phyloP scores from a whole-genome alignment of 1,140 invertebrate species.

The Drosophila tani region DNA sequence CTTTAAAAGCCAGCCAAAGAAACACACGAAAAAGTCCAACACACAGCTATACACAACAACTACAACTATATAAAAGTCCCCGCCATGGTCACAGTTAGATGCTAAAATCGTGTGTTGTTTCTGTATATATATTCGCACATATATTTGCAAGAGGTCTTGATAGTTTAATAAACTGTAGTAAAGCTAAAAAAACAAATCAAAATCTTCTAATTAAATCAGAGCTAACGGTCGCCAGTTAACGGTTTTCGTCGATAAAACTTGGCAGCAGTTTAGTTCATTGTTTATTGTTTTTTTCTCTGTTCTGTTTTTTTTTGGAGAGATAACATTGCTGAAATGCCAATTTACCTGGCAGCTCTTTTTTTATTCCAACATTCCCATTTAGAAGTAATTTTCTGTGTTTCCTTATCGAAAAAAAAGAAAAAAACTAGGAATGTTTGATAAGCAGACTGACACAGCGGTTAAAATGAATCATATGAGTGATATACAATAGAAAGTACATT shows the following conservation, averaged over 20 bases:
- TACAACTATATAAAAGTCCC: conserved; percentile 22
- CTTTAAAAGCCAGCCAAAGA: conserved; percentile 29
- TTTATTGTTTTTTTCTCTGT: not conserved
- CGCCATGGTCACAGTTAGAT: conserved; percentile 32
- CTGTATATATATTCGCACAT: not conserved
- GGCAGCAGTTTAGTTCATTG: conserved; percentile 4
- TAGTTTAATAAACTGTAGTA: conserved; percentile 33
- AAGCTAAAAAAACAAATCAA: not conserved
- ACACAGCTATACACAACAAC: not conserved
- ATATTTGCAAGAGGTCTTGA: conserved; percentile 5
- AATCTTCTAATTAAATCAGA: conserved; percentile 56
- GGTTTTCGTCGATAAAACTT: conserved; percentile 19
- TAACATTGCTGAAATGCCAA: conserved; percentile 18
- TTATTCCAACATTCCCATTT: conserved; percentile 33
- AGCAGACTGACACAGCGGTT: conserved; percentile 24
- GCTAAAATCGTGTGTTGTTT: conserved; percentile 38
- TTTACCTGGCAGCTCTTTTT: conserved; percentile 14
- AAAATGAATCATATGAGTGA: conserved; percentile 35
- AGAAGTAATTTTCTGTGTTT: conserved; percentile 47
- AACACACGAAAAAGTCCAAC: conserved; percentile 23
- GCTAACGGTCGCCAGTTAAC: conserved; percentile 30
- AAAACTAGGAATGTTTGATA: conserved; percentile 30
- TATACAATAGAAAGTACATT: not conserved
- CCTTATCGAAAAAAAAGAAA: conserved; percentile 25
- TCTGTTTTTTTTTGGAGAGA: conserved; percentile 1